phyloP scores from a whole-genome alignment of 2,888 invertebrate species.

The Drosophila monieri region DNA sequence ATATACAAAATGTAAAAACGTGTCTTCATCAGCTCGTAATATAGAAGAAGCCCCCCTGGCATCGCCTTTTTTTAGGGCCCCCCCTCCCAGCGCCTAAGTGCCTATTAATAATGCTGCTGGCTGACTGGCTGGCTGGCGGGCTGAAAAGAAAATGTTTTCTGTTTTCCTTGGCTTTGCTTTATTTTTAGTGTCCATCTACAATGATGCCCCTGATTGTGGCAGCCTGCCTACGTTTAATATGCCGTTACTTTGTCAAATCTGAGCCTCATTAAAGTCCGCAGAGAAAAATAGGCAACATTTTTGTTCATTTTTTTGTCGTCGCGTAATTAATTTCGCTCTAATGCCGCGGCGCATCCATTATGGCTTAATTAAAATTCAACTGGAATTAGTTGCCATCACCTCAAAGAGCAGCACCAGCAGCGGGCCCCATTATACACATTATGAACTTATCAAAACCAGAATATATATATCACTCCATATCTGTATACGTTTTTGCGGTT shows the following conservation, averaged over 20 bases:
- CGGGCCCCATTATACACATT: slow-evolving; percentile 3
- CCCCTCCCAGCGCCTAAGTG: slow-evolving; percentile 62
- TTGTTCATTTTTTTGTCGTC: slow-evolving; percentile 48
- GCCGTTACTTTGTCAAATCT: slow-evolving; percentile 75
- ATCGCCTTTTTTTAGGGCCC: not conserved
- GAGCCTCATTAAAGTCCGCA: slow-evolving; percentile 66
- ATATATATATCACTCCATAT: slow-evolving; percentile 14
- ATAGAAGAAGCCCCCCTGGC: slow-evolving; percentile 22
- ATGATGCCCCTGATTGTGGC: slow-evolving; percentile 28
- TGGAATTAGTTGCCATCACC: slow-evolving; percentile 31
- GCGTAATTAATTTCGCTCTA: slow-evolving; percentile 66
- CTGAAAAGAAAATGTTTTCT: slow-evolving; percentile 45
- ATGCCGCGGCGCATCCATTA: slow-evolving; percentile 57
- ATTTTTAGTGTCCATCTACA: slow-evolving; percentile 71
- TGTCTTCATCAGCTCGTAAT: slow-evolving; percentile 75
- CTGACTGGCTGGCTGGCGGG: slow-evolving; percentile 38
- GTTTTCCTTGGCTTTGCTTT: slow-evolving; percentile 55
- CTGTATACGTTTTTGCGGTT: slow-evolving; percentile 22
- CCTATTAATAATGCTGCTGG: slow-evolving; percentile 71
- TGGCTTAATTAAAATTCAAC: slow-evolving; percentile 57
- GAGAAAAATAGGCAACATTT: slow-evolving; percentile 44
- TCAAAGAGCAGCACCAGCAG: not conserved
- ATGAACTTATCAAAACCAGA: slow-evolving; percentile 26
- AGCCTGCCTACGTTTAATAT: slow-evolving; percentile 61
- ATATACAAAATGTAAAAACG: slow-evolving; percentile 76